A percentile compares a stretch with the other conserved stretches of the same genome.
Evolutionary conservation across 2,888 invertebrate genomes (phyloP).

Genomic region (Sialis lutaria): DNA sequence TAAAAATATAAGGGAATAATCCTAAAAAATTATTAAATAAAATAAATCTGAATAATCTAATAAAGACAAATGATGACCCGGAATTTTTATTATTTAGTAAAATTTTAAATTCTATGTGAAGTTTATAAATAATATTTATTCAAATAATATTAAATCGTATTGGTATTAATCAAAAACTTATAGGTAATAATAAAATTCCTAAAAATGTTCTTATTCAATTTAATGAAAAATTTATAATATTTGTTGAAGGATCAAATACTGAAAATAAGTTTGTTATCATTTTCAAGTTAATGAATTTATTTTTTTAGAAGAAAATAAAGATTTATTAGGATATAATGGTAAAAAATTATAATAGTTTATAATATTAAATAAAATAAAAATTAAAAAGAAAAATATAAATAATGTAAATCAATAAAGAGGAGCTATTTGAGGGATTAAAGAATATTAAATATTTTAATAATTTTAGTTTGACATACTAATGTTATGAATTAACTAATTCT

Average conservation of each 20-base stretch:
- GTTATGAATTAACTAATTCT: conserved; percentile 36
- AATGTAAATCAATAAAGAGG: conserved; percentile 34
- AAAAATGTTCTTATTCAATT: conserved; percentile 42
- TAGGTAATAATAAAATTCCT: conserved; percentile 31
- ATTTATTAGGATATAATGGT: conserved; percentile 17
- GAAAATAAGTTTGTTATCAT: conserved; percentile 53
- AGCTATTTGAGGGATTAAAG: conserved; percentile 52
- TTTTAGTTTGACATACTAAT: conserved; percentile 51
- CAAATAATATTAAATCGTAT: conserved; percentile 31
- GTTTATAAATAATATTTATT: conserved; percentile 27
- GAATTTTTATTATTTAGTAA: conserved; percentile 28
- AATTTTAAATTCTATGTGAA: conserved; percentile 41
- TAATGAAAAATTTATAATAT: conserved; percentile 30
- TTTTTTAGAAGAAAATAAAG: conserved; percentile 15
- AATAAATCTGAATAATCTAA: conserved; percentile 37
- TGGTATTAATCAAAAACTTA: conserved; percentile 34
- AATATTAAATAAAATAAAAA: conserved; percentile 32
- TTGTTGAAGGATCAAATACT: conserved; percentile 44
- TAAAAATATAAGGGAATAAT: conserved; percentile 54
- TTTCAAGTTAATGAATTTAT: conserved; percentile 28
- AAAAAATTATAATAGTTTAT: conserved; percentile 32
- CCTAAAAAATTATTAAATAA: conserved; percentile 51
- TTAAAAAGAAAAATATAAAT: conserved; percentile 22
- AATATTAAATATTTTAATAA: conserved; percentile 35
- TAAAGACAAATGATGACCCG: conserved; percentile 36